Evolutionary conservation across 2,888 invertebrate genomes (phyloP), one percentile per base, ranked within the genome.

Genomic region (Gnatocerus cornutus): DNA sequence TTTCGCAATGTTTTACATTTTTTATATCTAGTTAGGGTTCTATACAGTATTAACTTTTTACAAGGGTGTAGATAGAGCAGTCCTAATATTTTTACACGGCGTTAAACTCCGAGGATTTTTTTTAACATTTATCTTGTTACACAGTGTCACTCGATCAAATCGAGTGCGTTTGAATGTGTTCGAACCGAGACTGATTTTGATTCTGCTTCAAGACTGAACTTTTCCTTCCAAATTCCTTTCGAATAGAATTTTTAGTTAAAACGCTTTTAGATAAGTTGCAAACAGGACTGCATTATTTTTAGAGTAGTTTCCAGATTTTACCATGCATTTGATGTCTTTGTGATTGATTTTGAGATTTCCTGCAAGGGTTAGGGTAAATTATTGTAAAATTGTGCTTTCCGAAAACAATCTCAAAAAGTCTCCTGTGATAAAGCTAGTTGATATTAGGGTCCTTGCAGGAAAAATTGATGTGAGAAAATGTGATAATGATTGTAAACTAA

Each of bases 401-500:
- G 27, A 14, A 50, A 59, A 59, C 30, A 43, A 59, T 59, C 14
- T 37, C 37, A 50, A 61, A 61, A 39, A 14, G 39, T 61, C 4
- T 48, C 46, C 61, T 61, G 61, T 61, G 61, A 61, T 61, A 59
- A n/a, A 33, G 46, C 14, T 29, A 30, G 14, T 41, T 53, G 33
- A 33, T 41, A 58, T 59, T 58, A 45, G 37, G 29, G 13, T 37
- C 39, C 50, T 61, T 61, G 58, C 61, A 61, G 61, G 37, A 50
- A 50, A 45, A 9, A 29, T 41, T 45, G 13, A 30, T 48, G 61
- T 61, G 50, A 61, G 61, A 61, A 50, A 14, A 46, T 61, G 53
- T 63, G 63, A 63, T 63, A 61, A 46, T 45, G 13, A 37, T 59
- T 56, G 45, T 59, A 29, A 52, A 50, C 21, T 8, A n/a, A 9